These are phyloP conservation scores for Lamellibrachia satsuma DNA, from an alignment of 2,888 invertebrate genomes.

Conservation along the genomic window DNA sequence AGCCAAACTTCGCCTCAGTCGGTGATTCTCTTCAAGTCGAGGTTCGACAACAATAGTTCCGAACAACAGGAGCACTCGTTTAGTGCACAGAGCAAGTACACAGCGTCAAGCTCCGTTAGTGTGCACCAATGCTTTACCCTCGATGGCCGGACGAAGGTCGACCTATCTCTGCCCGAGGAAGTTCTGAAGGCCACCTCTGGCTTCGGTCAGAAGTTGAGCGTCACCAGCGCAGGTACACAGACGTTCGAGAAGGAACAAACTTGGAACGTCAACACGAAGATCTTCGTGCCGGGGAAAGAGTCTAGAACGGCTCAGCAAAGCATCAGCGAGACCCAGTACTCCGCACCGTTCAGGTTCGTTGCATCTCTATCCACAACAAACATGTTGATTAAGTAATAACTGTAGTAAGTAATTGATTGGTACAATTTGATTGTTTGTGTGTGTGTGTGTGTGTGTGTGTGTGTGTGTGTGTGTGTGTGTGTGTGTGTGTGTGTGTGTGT, in stretches of 20 bases:
- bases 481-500: neutral
- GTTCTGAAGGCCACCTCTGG: neutral
- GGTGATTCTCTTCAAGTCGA: neutral
- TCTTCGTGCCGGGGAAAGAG: neutral
- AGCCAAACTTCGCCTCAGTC: neutral
- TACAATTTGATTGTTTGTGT: neutral
- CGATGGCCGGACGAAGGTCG: neutral
- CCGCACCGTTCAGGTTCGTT: neutral
- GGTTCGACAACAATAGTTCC: neutral
- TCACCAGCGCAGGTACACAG: neutral
- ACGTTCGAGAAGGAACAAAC: neutral
- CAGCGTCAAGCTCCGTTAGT: neutral
- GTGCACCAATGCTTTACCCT: neutral
- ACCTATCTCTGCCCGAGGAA: neutral
- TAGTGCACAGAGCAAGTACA: neutral
- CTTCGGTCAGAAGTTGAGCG: neutral
- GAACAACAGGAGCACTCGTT: neutral
- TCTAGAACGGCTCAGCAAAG: neutral
- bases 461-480: neutral
- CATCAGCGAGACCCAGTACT: neutral
- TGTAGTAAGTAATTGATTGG: neutral
- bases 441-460: neutral
- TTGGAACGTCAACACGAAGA: neutral
- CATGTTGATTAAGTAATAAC: no score
- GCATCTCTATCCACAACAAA: no score